These are phyloP conservation scores for Propithecus perrieri DNA, from an alignment of 2,797 vertebrate genomes.

Conservation along the genomic window DNA sequence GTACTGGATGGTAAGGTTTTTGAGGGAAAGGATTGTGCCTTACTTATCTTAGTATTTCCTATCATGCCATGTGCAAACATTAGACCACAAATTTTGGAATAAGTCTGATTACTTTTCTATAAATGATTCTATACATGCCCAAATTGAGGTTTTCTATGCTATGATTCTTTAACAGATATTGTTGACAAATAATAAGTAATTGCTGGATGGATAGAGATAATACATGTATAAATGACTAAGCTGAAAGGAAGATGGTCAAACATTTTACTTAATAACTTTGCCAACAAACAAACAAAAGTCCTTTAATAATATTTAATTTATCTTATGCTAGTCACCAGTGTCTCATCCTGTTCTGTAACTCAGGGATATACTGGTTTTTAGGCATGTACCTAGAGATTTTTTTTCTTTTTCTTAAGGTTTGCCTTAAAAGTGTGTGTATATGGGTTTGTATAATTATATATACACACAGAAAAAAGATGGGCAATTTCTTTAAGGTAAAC, in stretches of 20 bases:
- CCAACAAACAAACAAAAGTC: background rate
- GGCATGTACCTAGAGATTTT: background rate
- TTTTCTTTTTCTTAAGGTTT: background rate
- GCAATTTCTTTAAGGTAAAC: background rate
- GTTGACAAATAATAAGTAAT: background rate
- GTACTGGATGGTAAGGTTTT: background rate
- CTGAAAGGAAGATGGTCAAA: background rate
- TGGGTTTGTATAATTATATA: background rate
- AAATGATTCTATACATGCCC: background rate
- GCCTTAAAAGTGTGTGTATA: background rate
- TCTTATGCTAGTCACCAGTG: background rate
- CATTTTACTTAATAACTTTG: conserved; percentile 3
- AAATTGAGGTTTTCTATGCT: background rate
- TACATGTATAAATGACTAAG: background rate
- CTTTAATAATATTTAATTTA: conserved; percentile 7
- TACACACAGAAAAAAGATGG: background rate
- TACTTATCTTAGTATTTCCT: conserved; percentile 14
- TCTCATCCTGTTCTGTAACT: background rate
- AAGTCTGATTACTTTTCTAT: background rate
- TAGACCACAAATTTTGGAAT: background rate
- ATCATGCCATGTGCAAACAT: background rate
- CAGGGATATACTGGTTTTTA: background rate
- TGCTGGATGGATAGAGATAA: background rate
- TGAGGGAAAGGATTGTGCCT: background rate
- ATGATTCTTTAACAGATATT: background rate